phyloP scores from a whole-genome alignment of 2,113 vertebrate species.

The Catharus fuscescens region DNA sequence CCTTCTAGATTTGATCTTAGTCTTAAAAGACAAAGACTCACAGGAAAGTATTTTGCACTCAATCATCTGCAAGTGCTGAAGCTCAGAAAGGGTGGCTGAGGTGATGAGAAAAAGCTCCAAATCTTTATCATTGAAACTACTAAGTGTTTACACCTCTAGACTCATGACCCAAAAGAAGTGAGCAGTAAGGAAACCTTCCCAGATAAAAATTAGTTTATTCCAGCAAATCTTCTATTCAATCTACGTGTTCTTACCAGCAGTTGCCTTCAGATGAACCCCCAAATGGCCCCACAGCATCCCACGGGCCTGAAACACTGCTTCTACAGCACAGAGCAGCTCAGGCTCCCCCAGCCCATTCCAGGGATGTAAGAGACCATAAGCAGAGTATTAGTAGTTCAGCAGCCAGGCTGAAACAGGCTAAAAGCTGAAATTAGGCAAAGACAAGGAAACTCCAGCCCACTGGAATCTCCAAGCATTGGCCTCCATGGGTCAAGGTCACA shows the following conservation, averaged over 20 bases:
- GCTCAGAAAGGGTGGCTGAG: background rate
- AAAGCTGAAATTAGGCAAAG: background rate
- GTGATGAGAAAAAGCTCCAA: background rate
- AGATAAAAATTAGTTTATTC: background rate
- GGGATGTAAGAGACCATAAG: background rate
- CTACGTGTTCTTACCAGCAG: background rate
- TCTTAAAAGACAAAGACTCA: background rate
- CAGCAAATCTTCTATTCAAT: background rate
- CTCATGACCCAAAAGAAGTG: background rate
- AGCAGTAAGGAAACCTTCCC: background rate
- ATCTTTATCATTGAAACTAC: background rate
- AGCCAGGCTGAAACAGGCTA: background rate
- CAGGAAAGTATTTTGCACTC: background rate
- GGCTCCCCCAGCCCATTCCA: background rate
- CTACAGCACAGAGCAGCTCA: background rate
- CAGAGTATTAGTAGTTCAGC: background rate
- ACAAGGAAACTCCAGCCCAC: background rate
- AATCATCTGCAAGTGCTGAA: background rate
- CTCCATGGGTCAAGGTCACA: fast-evolving
- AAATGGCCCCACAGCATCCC: background rate
- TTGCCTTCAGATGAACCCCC: background rate
- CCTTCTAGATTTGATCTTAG: background rate
- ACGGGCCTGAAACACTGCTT: fast-evolving
- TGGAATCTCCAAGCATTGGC: background rate
- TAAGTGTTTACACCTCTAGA: background rate